These are phyloP conservation scores for Cheilosia scutellata DNA, from an alignment of 2,888 invertebrate species.

Conservation along the genomic window DNA sequence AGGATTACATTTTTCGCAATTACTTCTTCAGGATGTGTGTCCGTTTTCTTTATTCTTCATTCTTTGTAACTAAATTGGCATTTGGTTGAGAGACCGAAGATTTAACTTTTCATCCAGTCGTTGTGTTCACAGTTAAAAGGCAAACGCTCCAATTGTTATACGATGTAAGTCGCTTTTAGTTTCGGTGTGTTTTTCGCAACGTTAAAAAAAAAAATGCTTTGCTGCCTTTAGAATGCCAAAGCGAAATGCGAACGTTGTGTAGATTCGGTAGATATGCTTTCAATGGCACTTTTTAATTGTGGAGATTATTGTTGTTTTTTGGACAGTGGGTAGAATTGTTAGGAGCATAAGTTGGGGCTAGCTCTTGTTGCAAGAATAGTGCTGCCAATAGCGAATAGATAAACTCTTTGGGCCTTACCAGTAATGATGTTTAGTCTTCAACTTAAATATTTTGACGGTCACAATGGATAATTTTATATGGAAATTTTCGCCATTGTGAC, in stretches of 20 bases:
- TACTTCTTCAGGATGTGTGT: slow-evolving; percentile 53
- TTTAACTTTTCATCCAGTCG: slow-evolving; percentile 32
- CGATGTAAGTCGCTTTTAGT: neutral
- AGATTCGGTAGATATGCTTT: neutral
- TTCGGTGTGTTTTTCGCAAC: neutral
- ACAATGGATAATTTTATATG: too few species aligned
- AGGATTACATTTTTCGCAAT: slow-evolving; percentile 63
- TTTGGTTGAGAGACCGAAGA: slow-evolving; percentile 33
- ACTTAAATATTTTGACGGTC: too few species aligned
- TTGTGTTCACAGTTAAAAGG: slow-evolving; percentile 44
- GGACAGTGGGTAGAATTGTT: too few species aligned
- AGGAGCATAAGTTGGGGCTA: too few species aligned
- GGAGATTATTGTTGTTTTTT: too few species aligned
- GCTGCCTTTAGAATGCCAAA: neutral
- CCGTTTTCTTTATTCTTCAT: slow-evolving; percentile 12
- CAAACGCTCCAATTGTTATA: slow-evolving; percentile 35
- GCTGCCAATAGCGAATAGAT: too few species aligned
- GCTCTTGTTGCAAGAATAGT: too few species aligned
- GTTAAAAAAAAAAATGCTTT: neutral
- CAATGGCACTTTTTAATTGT: neutral
- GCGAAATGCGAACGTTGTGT: neutral
- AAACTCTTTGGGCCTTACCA: too few species aligned
- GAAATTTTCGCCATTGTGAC: too few species aligned
- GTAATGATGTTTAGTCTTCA: too few species aligned
- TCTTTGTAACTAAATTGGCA: slow-evolving; percentile 57